These are phyloP conservation scores for Pitangus sulphuratus DNA, from an alignment of 2,797 vertebrate species.

Conservation along the genomic window DNA sequence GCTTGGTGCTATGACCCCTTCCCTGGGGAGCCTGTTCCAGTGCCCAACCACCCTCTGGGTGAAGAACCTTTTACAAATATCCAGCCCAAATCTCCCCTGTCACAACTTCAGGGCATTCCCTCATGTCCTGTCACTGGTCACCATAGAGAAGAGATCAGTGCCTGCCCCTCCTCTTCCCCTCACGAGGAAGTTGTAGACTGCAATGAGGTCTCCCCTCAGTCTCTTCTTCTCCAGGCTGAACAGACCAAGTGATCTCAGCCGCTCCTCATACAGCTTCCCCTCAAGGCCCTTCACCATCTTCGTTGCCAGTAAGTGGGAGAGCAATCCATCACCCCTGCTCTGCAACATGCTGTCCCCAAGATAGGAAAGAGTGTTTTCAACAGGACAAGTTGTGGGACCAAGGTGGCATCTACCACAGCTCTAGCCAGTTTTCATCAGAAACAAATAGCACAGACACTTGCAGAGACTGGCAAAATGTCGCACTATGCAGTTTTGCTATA, in stretches of 20 bases:
- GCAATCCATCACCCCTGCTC: neutral
- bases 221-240: neutral
- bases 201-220: neutral
- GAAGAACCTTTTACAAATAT: neutral
- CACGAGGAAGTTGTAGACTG: neutral
- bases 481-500: fast-evolving
- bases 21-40: neutral
- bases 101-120: neutral
- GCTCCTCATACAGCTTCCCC: neutral
- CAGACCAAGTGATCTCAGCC: neutral
- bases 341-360: neutral
- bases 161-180: neutral
- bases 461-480: neutral
- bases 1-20: neutral
- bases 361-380: neutral
- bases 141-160: neutral
- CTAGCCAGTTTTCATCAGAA: neutral
- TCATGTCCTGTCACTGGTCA: neutral
- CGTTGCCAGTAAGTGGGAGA: neutral
- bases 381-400: neutral
- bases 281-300: neutral
- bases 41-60: neutral
- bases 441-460: neutral
- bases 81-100: neutral
- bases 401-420: neutral